Base-by-base conservation (phyloP, 1,140 invertebrate species). In the Leguminivora glycinivorella region DNA sequence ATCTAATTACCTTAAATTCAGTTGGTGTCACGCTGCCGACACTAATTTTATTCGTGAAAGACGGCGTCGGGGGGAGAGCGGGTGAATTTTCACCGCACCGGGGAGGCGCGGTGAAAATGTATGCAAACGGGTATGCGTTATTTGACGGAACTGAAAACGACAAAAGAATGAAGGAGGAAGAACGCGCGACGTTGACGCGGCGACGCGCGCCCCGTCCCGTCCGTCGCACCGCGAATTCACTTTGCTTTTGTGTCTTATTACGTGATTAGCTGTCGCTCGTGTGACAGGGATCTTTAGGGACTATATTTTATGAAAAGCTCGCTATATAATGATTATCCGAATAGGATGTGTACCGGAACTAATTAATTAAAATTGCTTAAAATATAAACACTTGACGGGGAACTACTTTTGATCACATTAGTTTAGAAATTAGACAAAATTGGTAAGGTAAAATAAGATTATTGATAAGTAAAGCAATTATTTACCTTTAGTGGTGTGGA, bases 1-100 rank as follows among this genome's bases (percentile, higher is more conserved):
- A 91, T 90, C 83, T 90, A 90, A 91, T 89, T 88, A 90, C 88
- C 83, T 91, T 87, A 90, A 91, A 91, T 89, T 91, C 85, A 85
- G 87, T 91, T 82, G 85, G 85, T 91, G 88, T 90, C 88, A 88
- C 84, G 85, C 79, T 88, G 89, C 88, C 83, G 88, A 91, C 89
- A 88, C 87, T 90, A 91, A 91, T 90, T 87, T 89, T 85, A 89
- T 91, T 87, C 82, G 81, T 84, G 82, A 89, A 80, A 84, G 87
- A 87, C 84, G 86, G 82, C 83, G 78, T 77, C 76, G 79, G 76
- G 75, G 76, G 73, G 76, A 56, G 69, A 58, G 70, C 72, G 72
- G 72, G 72, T 9, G 68, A 19, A 19, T 25, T n/a, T 2, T n/a
- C 52, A 70, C 72, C 66, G 60, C 34, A 67, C 60, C 66, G 70